Percentiles rank a stretch among this genome's conserved stretches.
Evolutionary conservation across 2,888 invertebrate genomes (phyloP).

Genomic region (Andrena fulva): DNA sequence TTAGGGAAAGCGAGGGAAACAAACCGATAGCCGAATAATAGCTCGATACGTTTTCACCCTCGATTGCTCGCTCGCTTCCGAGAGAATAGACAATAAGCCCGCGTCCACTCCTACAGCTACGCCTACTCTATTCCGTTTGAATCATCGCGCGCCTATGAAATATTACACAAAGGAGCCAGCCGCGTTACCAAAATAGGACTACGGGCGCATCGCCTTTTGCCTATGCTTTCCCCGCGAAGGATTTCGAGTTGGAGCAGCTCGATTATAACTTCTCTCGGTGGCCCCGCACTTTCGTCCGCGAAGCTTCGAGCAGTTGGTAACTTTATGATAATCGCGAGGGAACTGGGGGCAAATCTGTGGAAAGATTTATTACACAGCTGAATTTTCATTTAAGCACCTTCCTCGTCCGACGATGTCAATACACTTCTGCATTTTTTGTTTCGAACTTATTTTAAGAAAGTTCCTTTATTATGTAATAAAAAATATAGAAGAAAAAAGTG

Average conservation of each 20-base stretch:
- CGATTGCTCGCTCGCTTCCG: slow-evolving; percentile 46
- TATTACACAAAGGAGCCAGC: slow-evolving; percentile 55
- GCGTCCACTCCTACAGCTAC: slow-evolving; percentile 55
- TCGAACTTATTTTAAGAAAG: too few relatives aligned
- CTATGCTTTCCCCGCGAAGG: background rate
- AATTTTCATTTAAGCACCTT: too few relatives aligned
- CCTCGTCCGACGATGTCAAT: too few relatives aligned
- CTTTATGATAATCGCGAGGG: too few relatives aligned
- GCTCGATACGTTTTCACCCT: slow-evolving; percentile 51
- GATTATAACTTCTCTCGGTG: too few relatives aligned
- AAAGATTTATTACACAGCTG: too few relatives aligned
- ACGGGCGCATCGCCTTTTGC: background rate
- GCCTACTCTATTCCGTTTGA: slow-evolving; percentile 67
- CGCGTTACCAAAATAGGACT: slow-evolving; percentile 61
- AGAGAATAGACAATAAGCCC: slow-evolving; percentile 33
- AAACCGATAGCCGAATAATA: background rate
- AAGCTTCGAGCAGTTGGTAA: too few relatives aligned
- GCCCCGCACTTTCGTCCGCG: too few relatives aligned
- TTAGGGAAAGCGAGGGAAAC: slow-evolving; percentile 19
- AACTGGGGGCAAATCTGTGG: too few relatives aligned
- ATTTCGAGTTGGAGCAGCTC: background rate
- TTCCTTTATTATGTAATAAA: too few relatives aligned
- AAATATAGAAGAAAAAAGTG: too few relatives aligned
- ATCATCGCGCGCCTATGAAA: slow-evolving; percentile 62
- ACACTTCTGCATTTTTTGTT: too few relatives aligned